These are phyloP conservation scores for Eurytoma californica DNA, from an alignment of 2,888 invertebrate genomes.

Conservation along the genomic window DNA sequence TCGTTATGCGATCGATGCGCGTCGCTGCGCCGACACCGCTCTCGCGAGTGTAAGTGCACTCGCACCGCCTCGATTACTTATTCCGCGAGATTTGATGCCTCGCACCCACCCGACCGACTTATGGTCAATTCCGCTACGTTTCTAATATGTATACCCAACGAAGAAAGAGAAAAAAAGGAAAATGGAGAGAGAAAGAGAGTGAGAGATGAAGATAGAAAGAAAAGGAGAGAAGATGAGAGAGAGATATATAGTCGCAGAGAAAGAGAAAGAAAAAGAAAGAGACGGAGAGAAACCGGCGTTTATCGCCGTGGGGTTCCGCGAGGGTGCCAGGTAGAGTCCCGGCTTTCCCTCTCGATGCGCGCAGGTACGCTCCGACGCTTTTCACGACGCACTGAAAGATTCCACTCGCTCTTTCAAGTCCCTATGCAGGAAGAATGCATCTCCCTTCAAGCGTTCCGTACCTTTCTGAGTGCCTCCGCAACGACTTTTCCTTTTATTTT, in stretches of 20 bases:
- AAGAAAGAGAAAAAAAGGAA: background rate
- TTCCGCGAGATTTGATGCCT: no score
- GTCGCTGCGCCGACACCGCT: background rate
- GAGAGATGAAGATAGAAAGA: background rate
- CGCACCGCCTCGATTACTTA: no score
- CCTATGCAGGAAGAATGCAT: no score
- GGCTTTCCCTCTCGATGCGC: background rate
- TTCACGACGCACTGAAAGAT: no score
- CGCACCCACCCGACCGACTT: no score
- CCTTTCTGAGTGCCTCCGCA: no score
- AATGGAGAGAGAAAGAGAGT: background rate
- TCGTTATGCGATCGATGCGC: constrained; percentile 41
- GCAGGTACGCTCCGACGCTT: no score
- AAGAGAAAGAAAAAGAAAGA: background rate
- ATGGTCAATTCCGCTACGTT: no score
- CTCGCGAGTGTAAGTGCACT: background rate
- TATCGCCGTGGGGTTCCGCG: background rate
- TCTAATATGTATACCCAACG: no score
- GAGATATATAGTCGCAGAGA: background rate
- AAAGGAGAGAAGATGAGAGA: background rate
- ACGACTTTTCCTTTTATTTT: no score
- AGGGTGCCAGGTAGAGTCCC: background rate
- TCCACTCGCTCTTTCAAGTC: no score
- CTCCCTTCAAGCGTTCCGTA: no score
- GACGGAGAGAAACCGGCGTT: background rate